These are phyloP conservation scores for Neodiprion lecontei DNA, from an alignment of 1,140 invertebrate species.

Conservation along the genomic window DNA sequence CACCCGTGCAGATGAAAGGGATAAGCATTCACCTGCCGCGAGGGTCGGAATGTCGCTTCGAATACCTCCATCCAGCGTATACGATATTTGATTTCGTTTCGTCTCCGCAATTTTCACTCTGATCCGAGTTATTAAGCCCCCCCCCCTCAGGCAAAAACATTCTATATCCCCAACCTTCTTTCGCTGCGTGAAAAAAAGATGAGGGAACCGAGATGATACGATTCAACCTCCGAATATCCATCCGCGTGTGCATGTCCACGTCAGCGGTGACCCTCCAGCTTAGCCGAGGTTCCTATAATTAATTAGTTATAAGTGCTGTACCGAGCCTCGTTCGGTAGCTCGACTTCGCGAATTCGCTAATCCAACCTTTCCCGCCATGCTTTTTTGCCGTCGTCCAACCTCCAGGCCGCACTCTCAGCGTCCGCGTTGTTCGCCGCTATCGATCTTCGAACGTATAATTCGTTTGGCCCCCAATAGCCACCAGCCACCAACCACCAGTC, in stretches of 20 bases:
- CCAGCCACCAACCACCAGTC: no score
- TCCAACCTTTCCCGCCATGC: background rate
- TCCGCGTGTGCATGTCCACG: background rate
- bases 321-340: background rate
- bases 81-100: background rate
- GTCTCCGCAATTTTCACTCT: background rate
- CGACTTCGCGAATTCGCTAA: background rate
- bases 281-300: conserved; percentile 4
- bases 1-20: conserved; percentile 7
- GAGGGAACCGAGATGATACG: no score
- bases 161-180: background rate
- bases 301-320: background rate
- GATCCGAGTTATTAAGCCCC: background rate
- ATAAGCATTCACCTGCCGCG: background rate
- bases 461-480: background rate
- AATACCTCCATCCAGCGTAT: background rate
- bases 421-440: background rate
- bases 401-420: background rate
- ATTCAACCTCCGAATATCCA: no score
- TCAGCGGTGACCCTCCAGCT: background rate
- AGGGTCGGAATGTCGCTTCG: background rate
- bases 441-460: conserved; percentile 12
- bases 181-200: background rate
- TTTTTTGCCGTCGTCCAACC: background rate
- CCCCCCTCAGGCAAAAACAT: no score